Conservation (phyloP, 2,113 vertebrate genomes). For the Ibidorhyncha struthersii region DNA sequence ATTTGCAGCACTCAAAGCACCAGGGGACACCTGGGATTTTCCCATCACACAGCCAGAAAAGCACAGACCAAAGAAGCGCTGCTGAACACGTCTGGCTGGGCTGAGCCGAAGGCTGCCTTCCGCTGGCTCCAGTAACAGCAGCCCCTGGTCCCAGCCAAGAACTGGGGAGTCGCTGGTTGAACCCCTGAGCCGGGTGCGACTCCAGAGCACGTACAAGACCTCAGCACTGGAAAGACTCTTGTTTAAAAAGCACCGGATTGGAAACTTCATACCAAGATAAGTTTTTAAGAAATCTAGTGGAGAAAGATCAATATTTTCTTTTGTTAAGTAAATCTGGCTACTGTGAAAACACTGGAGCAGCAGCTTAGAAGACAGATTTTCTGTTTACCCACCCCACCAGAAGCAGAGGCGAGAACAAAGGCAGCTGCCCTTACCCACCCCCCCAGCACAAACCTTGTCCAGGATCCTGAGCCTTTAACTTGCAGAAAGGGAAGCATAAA, state of each 20-base stretch:
- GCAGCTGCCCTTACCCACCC: neutral
- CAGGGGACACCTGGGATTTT: neutral
- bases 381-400: neutral
- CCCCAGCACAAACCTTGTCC: neutral
- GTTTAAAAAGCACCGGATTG: neutral
- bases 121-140: neutral
- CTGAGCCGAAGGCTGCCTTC: neutral
- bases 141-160: neutral
- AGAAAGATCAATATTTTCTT: conserved; percentile 11
- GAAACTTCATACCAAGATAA: neutral
- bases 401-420: neutral
- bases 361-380: neutral
- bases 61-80: rapidly evolving
- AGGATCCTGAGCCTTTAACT: neutral
- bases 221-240: neutral
- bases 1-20: neutral
- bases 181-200: neutral
- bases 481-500: neutral
- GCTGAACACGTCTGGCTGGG: neutral
- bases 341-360: neutral
- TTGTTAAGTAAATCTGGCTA: neutral
- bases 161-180: neutral
- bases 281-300: neutral
- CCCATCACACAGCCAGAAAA: neutral
- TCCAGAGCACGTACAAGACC: rapidly evolving